phyloP scores from a whole-genome alignment of 2,888 invertebrate species.

The Ypsolopha sequella region DNA sequence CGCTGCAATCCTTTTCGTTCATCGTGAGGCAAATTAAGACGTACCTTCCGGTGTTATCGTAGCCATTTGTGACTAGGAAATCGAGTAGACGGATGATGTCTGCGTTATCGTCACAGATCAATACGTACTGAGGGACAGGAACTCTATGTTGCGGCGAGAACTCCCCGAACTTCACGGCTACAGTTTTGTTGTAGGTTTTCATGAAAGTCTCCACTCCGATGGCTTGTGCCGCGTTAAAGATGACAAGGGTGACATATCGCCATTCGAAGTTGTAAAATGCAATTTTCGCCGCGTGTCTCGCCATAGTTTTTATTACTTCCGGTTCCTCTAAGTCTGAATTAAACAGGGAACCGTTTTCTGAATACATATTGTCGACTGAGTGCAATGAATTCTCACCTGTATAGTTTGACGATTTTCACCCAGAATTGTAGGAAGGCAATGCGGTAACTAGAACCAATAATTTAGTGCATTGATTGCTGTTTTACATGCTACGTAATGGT shows the following conservation, averaged over 20 bases:
- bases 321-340: conserved; percentile 8
- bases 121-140: conserved; percentile 24
- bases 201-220: conserved; percentile 28
- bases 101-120: conserved; percentile 25
- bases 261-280: conserved; percentile 39
- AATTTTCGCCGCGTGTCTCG: conserved; percentile 33
- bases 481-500: no score
- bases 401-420: no score
- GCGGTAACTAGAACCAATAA: no score
- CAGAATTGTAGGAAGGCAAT: no score
- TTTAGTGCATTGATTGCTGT: no score
- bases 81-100: conserved; percentile 22
- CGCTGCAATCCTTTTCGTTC: conserved; percentile 22
- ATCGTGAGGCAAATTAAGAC: conserved; percentile 27
- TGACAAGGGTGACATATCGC: conserved; percentile 32
- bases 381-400: no score
- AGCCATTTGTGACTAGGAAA: conserved; percentile 23
- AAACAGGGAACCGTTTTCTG: no score
- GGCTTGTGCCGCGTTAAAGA: conserved; percentile 22
- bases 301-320: conserved; percentile 18
- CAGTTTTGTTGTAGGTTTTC: conserved; percentile 22
- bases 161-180: conserved; percentile 24
- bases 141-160: conserved; percentile 15
- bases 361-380: no score
- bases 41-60: conserved; percentile 31